Evolutionary conservation across 2,797 vertebrate genomes (phyloP).

Genomic region (Cyprinodon diabolis): DNA sequence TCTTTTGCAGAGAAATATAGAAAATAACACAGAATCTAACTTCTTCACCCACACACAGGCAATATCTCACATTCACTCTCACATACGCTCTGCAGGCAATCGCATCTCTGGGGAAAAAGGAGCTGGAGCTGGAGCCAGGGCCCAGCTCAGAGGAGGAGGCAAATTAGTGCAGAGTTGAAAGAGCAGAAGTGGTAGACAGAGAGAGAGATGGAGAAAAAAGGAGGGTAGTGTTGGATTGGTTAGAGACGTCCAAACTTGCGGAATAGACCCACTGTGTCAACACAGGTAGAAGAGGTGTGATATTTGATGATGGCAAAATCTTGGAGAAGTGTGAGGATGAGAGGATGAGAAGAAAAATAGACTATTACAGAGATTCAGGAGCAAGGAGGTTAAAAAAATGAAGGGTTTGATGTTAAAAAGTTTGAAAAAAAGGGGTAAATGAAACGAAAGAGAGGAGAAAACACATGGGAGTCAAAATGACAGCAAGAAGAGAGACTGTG

Average conservation of each 20-base stretch:
- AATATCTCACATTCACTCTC: slow-evolving; percentile 19
- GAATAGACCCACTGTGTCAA: slow-evolving; percentile 35
- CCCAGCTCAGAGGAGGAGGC: slow-evolving; percentile 56
- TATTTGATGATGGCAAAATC: slow-evolving; percentile 24
- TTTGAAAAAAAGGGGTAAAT: slow-evolving; percentile 40
- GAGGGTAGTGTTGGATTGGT: slow-evolving; percentile 35
- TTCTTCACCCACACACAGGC: slow-evolving; percentile 21
- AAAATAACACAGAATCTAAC: slow-evolving; percentile 45
- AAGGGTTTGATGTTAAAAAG: slow-evolving; percentile 43
- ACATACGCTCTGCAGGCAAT: slow-evolving; percentile 57
- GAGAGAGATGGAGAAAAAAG: slow-evolving; percentile 24
- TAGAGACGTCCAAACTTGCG: slow-evolving; percentile 18
- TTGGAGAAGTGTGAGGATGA: slow-evolving; percentile 25
- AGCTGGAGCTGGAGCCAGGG: slow-evolving; percentile 30
- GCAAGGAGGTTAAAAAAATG: slow-evolving; percentile 20
- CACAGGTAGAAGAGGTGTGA: slow-evolving; percentile 20
- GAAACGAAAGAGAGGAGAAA: slow-evolving; percentile 47
- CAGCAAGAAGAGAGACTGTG: slow-evolving; percentile 46
- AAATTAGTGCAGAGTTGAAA: slow-evolving; percentile 70
- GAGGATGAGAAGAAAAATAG: slow-evolving; percentile 21
- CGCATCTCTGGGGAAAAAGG: slow-evolving; percentile 55
- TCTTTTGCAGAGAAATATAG: slow-evolving; percentile 27
- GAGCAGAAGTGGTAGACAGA: slow-evolving; percentile 53
- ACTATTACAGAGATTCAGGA: slow-evolving; percentile 39
- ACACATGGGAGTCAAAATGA: slow-evolving; percentile 52